These are phyloP conservation scores for Semnopithecus entellus DNA, from an alignment of 2,113 vertebrate species.

Conservation along the genomic window DNA sequence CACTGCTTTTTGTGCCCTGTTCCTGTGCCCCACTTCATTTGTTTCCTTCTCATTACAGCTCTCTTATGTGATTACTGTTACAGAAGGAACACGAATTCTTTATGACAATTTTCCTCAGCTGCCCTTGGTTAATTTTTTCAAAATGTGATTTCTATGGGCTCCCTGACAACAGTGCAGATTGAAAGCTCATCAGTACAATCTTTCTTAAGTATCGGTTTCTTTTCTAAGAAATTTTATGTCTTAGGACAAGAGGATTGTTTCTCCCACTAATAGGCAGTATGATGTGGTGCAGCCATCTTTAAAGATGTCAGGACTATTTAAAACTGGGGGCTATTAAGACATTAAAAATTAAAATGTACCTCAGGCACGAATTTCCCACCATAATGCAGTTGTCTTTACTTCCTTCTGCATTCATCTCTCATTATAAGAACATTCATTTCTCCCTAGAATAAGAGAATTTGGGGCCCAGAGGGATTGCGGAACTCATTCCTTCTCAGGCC, in stretches of 20 bases:
- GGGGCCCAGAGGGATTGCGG: not conserved
- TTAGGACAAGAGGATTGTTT: conserved; percentile 25
- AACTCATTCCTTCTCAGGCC: not conserved
- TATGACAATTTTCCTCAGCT: conserved; percentile 46
- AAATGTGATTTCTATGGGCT: conserved; percentile 52
- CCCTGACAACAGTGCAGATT: conserved; percentile 47
- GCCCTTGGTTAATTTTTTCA: conserved; percentile 70
- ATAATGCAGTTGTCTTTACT: not conserved
- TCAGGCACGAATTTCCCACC: not conserved
- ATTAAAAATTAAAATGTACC: conserved; percentile 30
- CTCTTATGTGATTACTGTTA: conserved; percentile 51
- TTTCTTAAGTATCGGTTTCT: conserved; percentile 9
- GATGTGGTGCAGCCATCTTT: not conserved
- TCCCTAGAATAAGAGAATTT: not conserved
- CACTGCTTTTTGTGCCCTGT: conserved; percentile 6
- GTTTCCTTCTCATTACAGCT: conserved; percentile 63
- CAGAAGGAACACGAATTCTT: conserved; percentile 56
- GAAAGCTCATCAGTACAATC: conserved; percentile 52
- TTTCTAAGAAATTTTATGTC: conserved; percentile 35
- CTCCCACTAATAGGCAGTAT: not conserved
- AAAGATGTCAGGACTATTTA: conserved; percentile 31
- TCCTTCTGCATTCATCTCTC: not conserved
- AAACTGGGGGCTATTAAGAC: conserved; percentile 37
- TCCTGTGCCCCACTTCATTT: not conserved
- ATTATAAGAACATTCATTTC: not conserved